Evolutionary conservation across 2,888 invertebrate genomes (phyloP).

Genomic region (Lasioglossum villosulum): DNA sequence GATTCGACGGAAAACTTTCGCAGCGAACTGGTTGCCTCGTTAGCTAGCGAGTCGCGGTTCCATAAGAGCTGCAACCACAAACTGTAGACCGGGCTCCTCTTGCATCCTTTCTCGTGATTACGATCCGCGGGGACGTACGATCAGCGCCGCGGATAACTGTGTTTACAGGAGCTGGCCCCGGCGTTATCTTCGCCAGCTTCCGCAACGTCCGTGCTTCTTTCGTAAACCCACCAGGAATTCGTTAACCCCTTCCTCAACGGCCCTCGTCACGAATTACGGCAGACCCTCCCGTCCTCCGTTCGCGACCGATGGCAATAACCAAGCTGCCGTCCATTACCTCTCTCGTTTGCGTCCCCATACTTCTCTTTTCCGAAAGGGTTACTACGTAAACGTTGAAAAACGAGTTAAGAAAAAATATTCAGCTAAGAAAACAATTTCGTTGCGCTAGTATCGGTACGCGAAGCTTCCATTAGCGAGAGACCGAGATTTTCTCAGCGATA

Average conservation of each 20-base stretch:
- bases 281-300: neutral
- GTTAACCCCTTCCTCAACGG: neutral
- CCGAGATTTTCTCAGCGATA: no score
- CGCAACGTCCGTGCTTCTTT: slow-evolving; percentile 64
- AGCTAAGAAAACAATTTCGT: no score
- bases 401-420: no score
- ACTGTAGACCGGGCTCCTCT: slow-evolving; percentile 39
- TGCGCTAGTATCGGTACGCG: no score
- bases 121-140: slow-evolving; percentile 53
- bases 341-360: neutral
- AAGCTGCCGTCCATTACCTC: neutral
- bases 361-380: no score
- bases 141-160: slow-evolving; percentile 59
- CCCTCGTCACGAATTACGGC: slow-evolving; percentile 22
- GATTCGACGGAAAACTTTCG: neutral
- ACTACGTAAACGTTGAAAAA: no score
- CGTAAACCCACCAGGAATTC: slow-evolving; percentile 42
- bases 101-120: slow-evolving; percentile 57
- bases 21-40: slow-evolving; percentile 28
- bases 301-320: neutral
- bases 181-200: slow-evolving; percentile 65
- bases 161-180: slow-evolving; percentile 63
- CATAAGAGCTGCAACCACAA: slow-evolving; percentile 46
- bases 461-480: no score
- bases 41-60: slow-evolving; percentile 26